A percentile compares a stretch with the other conserved stretches of the same genome.
Conservation (phyloP, 1,140 invertebrate genomes). For the Vanessa tameamea region DNA sequence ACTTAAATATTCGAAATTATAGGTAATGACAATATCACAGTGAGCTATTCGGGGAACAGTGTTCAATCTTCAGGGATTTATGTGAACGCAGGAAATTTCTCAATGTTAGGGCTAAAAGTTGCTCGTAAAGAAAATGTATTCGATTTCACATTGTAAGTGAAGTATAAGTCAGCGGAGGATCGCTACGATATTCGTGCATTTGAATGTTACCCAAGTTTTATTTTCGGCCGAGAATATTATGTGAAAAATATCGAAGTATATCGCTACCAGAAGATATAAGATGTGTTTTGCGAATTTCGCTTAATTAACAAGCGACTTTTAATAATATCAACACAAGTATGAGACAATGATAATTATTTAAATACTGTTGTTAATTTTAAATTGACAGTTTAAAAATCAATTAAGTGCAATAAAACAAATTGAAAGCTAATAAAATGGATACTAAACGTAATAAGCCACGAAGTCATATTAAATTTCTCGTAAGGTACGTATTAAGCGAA, state of each 20-base stretch:
- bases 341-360: not conserved
- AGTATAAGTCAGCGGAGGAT: slow-evolving; percentile 19
- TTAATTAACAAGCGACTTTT: not conserved
- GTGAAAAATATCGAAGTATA: not conserved
- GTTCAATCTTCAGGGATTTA: slow-evolving; percentile 24
- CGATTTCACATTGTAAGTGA: slow-evolving; percentile 21
- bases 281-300: not conserved
- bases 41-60: slow-evolving; percentile 7
- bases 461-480: not conserved
- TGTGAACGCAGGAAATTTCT: slow-evolving; percentile 12
- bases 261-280: not conserved
- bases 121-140: slow-evolving; percentile 22
- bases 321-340: slow-evolving; percentile 4
- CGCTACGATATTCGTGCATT: slow-evolving; percentile 13
- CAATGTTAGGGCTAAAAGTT: slow-evolving; percentile 18
- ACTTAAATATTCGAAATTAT: slow-evolving; percentile 20
- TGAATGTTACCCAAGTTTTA: slow-evolving; percentile 2
- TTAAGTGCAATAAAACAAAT: not conserved
- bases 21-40: slow-evolving; percentile 22
- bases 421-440: not conserved
- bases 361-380: slow-evolving; percentile 1
- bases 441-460: not conserved
- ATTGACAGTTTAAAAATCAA: not conserved
- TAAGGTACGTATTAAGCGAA: not conserved
- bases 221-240: not conserved